Base-by-base conservation (phyloP, 2,113 vertebrate genomes). In the Onychostoma macrolepis region DNA sequence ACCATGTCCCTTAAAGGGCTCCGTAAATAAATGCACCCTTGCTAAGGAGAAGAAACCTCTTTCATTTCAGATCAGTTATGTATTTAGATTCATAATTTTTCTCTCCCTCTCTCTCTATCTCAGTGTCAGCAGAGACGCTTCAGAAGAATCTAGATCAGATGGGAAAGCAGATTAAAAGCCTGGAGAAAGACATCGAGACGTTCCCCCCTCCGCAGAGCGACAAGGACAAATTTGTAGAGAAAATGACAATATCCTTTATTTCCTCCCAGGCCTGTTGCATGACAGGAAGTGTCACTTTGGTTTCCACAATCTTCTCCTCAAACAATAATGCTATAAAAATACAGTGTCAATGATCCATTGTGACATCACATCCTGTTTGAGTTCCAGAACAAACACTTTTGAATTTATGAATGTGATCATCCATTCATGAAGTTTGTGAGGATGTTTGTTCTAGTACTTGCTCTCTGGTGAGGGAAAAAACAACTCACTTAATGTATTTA, bases 71-170 rank as follows among this genome's bases (percentile, higher is more conserved):
- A 15, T 5, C 15, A 13, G 77, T 24, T 58, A 11, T 24, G 24
- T 15, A 13, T 80, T 36, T 15, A 3, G 45, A 0, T 65, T 45
- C 12, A 38, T 12, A 15, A 15, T 28, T 9, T 53, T 30, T 15
- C 33, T 36, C 33, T 69, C 56, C 78, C 8, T 83, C 0, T 65
- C 75, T 88, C 11, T 4, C 30, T 0, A 4, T 83, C 86, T 2
- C 78, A 96, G 95, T 97, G 80, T 96, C 96, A 83, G 96, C 96
- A 77, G 96, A 97, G 92, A 95, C 90, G 0, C 92, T 96, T 86
- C 96, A 96, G 91, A 97, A 97, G 94, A 97, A 93, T 88, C 89
- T 97, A n/a, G 96, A 96, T 53, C 90, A 92, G 48, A 97, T 97
- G 95, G 94, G 94, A 67, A 95, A 96, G 90, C 93, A 97, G 83